Evolutionary conservation across 2,888 invertebrate genomes (phyloP).

Genomic region (Tetrapedia diversipes): DNA sequence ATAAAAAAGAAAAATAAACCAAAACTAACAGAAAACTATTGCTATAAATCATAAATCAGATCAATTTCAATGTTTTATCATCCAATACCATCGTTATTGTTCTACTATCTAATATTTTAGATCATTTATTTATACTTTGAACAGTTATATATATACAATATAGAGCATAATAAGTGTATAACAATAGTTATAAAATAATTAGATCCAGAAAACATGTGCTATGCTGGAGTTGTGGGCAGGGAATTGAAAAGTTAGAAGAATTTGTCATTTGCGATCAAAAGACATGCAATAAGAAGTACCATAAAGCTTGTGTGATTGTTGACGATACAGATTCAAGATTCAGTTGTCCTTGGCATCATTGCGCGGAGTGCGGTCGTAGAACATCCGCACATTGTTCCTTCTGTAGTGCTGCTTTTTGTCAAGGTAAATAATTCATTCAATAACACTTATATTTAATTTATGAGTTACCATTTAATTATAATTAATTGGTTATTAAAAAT

Average conservation of each 20-base stretch:
- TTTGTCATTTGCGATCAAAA: constrained; percentile 73
- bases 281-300: constrained; percentile 77
- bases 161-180: background rate
- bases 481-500: no score
- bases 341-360: constrained; percentile 79
- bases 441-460: background rate
- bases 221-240: constrained; percentile 76
- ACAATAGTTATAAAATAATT: background rate
- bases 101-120: background rate
- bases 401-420: constrained; percentile 79
- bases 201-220: constrained; percentile 61
- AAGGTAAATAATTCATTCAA: constrained; percentile 66
- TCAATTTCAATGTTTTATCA: background rate
- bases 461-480: no score
- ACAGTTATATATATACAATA: background rate
- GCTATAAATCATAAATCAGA: no score
- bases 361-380: constrained; percentile 75
- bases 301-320: constrained; percentile 71
- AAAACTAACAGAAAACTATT: no score
- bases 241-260: constrained; percentile 66
- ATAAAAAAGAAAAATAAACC: no score
- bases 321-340: constrained; percentile 72
- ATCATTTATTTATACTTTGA: background rate
- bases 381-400: constrained; percentile 76
- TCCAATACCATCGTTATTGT: background rate